A percentile compares a stretch with the other conserved stretches of the same genome.
Evolutionary conservation across 2,113 vertebrate species (phyloP).

Genomic region (Okapia johnstoni): DNA sequence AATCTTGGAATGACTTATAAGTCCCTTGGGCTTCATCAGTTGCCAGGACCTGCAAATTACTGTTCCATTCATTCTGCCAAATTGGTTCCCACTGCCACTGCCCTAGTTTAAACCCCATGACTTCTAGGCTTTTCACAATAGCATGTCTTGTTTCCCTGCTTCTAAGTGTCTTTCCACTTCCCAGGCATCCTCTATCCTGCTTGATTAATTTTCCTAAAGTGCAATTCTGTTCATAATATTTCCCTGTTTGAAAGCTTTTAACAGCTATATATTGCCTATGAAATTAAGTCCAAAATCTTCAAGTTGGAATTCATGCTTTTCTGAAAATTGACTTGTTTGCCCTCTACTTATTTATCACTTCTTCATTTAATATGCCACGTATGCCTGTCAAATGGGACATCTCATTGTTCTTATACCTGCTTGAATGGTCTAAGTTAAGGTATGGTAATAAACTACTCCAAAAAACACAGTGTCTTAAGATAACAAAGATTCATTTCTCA

Average conservation of each 20-base stretch:
- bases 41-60: slow-evolving; percentile 66
- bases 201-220: slow-evolving; percentile 67
- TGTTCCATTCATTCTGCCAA: slow-evolving; percentile 64
- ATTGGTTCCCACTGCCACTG: slow-evolving; percentile 61
- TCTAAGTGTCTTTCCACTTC: slow-evolving; percentile 57
- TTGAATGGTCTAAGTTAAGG: not conserved
- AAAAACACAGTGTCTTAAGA: slow-evolving; percentile 2
- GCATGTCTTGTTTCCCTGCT: slow-evolving; percentile 51
- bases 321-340: slow-evolving; percentile 11
- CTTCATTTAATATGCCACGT: not conserved
- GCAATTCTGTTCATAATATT: slow-evolving; percentile 51
- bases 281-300: slow-evolving; percentile 46
- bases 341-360: not conserved
- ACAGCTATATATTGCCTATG: slow-evolving; percentile 1
- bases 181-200: slow-evolving; percentile 46
- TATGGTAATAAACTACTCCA: not conserved
- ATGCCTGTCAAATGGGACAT: not conserved
- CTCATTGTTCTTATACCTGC: not conserved
- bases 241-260: slow-evolving; percentile 58
- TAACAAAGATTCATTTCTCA: not conserved
- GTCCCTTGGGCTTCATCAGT: slow-evolving; percentile 50
- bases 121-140: slow-evolving; percentile 62
- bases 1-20: slow-evolving; percentile 63
- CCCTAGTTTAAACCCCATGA: slow-evolving; percentile 56
- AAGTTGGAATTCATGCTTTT: slow-evolving; percentile 42